Base-by-base conservation (phyloP, 2,797 vertebrate genomes). In the Alcedo atthis region DNA sequence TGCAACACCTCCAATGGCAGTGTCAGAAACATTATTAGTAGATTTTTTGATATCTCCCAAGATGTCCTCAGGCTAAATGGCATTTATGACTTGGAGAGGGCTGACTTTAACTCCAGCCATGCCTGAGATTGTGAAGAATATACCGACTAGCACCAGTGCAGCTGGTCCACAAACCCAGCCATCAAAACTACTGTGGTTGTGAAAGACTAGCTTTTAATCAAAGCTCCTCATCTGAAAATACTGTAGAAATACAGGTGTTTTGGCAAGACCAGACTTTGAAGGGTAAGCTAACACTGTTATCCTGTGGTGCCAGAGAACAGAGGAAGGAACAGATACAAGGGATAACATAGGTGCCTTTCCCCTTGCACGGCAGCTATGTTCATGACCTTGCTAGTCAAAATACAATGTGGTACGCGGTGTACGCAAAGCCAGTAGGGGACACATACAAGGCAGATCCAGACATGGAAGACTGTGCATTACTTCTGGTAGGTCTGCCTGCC, bases 21-120 rank as follows among this genome's bases (percentile, higher is more conserved):
- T 37, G 67, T 93, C 73, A 87, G 62, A 92, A 85, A 59, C 9
- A 24, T 76, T 37, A 84, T 76, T 91, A 83, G 68, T 4, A 37
- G 54, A 74, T 28, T 9, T 85, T 85, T 67, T 79, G 85, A 40
- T 91, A 42, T 81, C 77, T 95, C 77, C 82, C n/a, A 33, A 89
- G 77, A 76, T 57, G 43, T 63, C 66, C 66, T 83, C 70, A 63
- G 55, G 63, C 53, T 87, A 32, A 46, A 37, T 18, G 67, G 55
- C 48, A 85, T 54, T 75, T 75, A 17, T 43, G 66, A 40, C 51
- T 64, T 28, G 43, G 46, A 80, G 33, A 83, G 42, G 35, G 25
- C 25, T 54, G 81, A 46, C 53, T 35, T 67, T 53, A 35, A 28
- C 67, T 76, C 40, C 63, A 54, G 3, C 62, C 35, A 15, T 32